phyloP scores from a whole-genome alignment of 2,888 invertebrate species.

The Caenorhabditis afra region DNA sequence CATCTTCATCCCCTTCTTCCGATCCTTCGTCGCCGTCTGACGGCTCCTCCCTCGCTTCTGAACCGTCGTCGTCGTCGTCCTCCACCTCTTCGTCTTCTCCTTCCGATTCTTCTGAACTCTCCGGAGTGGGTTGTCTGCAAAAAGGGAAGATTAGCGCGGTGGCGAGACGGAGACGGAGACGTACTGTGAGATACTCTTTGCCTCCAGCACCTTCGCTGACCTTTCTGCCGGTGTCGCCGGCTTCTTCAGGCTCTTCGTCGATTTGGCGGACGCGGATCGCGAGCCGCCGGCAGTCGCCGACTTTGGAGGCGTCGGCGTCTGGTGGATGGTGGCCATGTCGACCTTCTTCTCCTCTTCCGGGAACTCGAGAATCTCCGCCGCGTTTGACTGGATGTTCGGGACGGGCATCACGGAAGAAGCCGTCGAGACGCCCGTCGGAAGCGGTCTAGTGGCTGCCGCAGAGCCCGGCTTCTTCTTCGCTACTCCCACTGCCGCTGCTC shows the following conservation, averaged over 20 bases:
- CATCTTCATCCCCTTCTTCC: constrained; percentile 24
- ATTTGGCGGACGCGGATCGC: constrained; percentile 20
- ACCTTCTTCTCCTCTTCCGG: constrained; percentile 44
- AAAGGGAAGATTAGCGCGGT: not conserved
- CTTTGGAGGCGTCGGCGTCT: constrained; percentile 47
- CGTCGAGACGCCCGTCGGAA: constrained; percentile 31
- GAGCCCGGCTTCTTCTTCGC: constrained; percentile 3
- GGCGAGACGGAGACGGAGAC: not conserved
- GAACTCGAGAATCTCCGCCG: constrained; percentile 56
- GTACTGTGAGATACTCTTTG: constrained; percentile 51
- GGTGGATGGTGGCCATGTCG: constrained; percentile 50
- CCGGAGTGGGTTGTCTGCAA: constrained; percentile 50
- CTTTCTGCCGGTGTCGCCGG: constrained; percentile 33
- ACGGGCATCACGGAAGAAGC: constrained; percentile 48
- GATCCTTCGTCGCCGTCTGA: constrained; percentile 26
- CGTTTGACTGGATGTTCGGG: constrained; percentile 31
- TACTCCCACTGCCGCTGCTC: constrained; percentile 14
- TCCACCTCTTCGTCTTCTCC: constrained; percentile 20
- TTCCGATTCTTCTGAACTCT: constrained; percentile 32
- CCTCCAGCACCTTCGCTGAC: constrained; percentile 44
- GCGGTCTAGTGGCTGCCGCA: constrained; percentile 28
- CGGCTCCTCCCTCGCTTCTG: constrained; percentile 23
- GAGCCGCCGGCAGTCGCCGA: not conserved
- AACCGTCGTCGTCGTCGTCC: constrained; percentile 26
- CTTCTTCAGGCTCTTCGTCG: not conserved